Conservation (phyloP, 2,888 invertebrate genomes). For the Drosophila nr. perissopoda region DNA sequence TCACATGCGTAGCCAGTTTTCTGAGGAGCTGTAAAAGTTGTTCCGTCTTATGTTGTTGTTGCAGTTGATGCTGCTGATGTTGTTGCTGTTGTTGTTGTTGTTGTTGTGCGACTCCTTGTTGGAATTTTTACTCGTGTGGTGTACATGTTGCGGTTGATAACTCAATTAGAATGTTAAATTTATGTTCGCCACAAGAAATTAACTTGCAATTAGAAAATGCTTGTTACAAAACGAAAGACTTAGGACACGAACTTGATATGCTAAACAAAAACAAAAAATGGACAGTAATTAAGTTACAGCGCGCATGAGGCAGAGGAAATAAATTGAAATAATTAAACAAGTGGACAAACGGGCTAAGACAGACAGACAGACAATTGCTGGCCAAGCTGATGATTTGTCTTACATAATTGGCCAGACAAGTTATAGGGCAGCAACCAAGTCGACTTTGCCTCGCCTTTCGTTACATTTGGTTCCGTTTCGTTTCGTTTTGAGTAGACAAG, state of each 20-base stretch:
- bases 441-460: slow-evolving; percentile 11
- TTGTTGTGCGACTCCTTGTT: slow-evolving; percentile 54
- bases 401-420: slow-evolving; percentile 55
- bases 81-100: slow-evolving; percentile 21
- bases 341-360: slow-evolving; percentile 24
- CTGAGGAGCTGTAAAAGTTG: slow-evolving; percentile 70
- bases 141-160: slow-evolving; percentile 82
- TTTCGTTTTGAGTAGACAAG: slow-evolving; percentile 56
- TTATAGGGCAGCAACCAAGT: slow-evolving; percentile 57
- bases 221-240: slow-evolving; percentile 66
- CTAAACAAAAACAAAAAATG: slow-evolving; percentile 18
- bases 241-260: slow-evolving; percentile 70
- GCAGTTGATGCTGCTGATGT: slow-evolving; percentile 20
- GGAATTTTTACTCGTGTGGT: slow-evolving; percentile 55
- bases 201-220: slow-evolving; percentile 82
- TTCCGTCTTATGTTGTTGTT: slow-evolving; percentile 51
- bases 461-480: slow-evolving; percentile 1
- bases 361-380: slow-evolving; percentile 30
- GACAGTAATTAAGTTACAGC: slow-evolving; percentile 47
- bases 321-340: slow-evolving; percentile 79
- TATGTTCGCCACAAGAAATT: slow-evolving; percentile 82
- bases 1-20: slow-evolving; percentile 79
- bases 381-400: slow-evolving; percentile 48
- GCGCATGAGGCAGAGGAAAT: slow-evolving; percentile 27
- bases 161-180: slow-evolving; percentile 82